Evolutionary conservation across 2,797 vertebrate genomes (phyloP).

Genomic region (Bovichtus variegatus): DNA sequence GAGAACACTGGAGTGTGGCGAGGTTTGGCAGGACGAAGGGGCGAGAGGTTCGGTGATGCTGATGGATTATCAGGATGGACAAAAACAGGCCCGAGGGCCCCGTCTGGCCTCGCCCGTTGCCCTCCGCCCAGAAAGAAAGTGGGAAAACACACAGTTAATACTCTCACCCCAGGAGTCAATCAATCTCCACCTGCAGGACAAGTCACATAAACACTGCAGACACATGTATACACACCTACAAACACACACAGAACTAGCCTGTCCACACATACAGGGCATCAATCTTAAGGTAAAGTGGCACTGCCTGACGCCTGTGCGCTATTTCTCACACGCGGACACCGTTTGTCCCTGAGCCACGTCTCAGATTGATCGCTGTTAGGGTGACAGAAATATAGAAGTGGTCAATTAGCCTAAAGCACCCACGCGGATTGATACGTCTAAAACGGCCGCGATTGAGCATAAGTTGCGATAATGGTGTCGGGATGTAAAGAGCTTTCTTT

Average conservation of each 20-base stretch:
- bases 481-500: background rate
- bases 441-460: conserved; percentile 14
- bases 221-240: background rate
- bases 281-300: conserved; percentile 36
- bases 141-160: conserved; percentile 45
- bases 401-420: conserved; percentile 27
- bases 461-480: background rate
- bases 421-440: conserved; percentile 27
- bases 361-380: conserved; percentile 39
- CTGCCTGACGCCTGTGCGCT: background rate
- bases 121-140: conserved; percentile 43
- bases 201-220: conserved; percentile 12
- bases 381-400: conserved; percentile 12
- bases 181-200: conserved; percentile 48
- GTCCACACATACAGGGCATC: conserved; percentile 27
- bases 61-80: conserved; percentile 71
- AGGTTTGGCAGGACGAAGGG: conserved; percentile 38
- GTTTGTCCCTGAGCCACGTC: conserved; percentile 16
- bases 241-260: background rate
- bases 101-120: conserved; percentile 45
- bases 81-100: conserved; percentile 52
- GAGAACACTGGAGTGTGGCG: conserved; percentile 50
- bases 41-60: conserved; percentile 50
- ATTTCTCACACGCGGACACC: conserved; percentile 7
- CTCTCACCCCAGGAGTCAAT: conserved; percentile 37